Conservation (phyloP, 2,113 vertebrate species). For the Tiliqua scincoides region DNA sequence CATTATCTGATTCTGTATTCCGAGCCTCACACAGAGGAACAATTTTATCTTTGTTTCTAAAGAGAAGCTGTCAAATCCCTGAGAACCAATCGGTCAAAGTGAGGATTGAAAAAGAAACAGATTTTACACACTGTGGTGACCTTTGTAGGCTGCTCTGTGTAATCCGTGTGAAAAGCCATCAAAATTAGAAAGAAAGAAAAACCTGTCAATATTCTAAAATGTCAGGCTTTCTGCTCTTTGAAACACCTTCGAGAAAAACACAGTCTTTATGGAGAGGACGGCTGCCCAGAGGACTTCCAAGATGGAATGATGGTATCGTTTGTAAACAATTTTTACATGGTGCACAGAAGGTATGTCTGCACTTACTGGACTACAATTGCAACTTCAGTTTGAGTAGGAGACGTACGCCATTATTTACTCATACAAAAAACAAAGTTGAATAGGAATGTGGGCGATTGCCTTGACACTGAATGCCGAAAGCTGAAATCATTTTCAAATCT, state of each 20-base stretch:
- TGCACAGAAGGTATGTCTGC: neutral
- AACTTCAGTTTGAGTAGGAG: neutral
- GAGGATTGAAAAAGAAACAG: conserved; percentile 23
- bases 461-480: neutral
- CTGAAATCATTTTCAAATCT: neutral
- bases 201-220: conserved; percentile 20
- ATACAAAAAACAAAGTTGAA: accelerated
- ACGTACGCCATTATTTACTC: neutral
- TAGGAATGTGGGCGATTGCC: neutral
- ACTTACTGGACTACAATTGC: neutral
- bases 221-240: neutral
- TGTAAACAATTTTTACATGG: neutral
- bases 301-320: neutral
- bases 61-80: neutral
- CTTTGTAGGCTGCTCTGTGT: neutral
- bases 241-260: neutral
- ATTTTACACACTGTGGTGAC: neutral
- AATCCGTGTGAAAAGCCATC: neutral
- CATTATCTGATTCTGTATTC: neutral
- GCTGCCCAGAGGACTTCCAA: neutral
- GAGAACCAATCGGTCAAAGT: neutral
- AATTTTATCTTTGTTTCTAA: neutral
- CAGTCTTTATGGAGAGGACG: neutral
- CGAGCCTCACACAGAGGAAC: neutral
- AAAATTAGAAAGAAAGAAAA: conserved; percentile 18